Base-by-base conservation (phyloP, 2,113 vertebrate genomes). In the Psilopsiagon aymara region DNA sequence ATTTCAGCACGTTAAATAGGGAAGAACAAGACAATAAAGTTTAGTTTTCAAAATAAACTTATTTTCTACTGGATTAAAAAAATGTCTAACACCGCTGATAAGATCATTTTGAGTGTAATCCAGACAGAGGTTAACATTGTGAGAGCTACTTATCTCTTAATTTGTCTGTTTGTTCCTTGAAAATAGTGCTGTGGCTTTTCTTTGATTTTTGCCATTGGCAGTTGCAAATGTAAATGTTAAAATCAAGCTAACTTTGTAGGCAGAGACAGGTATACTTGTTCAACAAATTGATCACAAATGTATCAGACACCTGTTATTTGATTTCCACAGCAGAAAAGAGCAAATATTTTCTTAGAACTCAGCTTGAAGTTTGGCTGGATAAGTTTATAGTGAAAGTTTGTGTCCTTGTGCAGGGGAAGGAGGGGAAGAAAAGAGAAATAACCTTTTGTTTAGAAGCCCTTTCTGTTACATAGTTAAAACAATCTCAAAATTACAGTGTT, bases 301-400 rank as follows among this genome's bases (percentile, higher is more conserved):
- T 79, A 84, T 94, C 80, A 75, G 60, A 64, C 79, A 67, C 75
- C 76, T 83, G 74, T 77, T 82, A 44, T 71, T 89, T 92, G 82
- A 80, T 31, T 84, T 92, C 53, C 2, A 1, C 33, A 31, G 51
- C 19, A 71, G 77, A 49, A 67, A 67, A 94, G 68, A 93, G 25
- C 76, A 97, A 97, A 97, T 95, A 95, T 95, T 95, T 95, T 78
- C 80, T 78, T 88, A 59, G 53, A 74, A 92, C 80, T 75, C 60
- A 83, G 66, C 70, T 67, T 84, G 33, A 70, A 78, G 51, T 69
- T 55, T 71, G 57, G 31, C 76, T 59, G 60, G 90, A 47, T 92
- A 82, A 91, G 75, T 71, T 95, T 90, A 79, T 88, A 31, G 78
- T 62, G 23, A n/a, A 82, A 63, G 77, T 67, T 86, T 82, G 51